These are phyloP conservation scores for Clarias macrocephalus DNA, from an alignment of 2,113 vertebrate species.

Conservation along the genomic window DNA sequence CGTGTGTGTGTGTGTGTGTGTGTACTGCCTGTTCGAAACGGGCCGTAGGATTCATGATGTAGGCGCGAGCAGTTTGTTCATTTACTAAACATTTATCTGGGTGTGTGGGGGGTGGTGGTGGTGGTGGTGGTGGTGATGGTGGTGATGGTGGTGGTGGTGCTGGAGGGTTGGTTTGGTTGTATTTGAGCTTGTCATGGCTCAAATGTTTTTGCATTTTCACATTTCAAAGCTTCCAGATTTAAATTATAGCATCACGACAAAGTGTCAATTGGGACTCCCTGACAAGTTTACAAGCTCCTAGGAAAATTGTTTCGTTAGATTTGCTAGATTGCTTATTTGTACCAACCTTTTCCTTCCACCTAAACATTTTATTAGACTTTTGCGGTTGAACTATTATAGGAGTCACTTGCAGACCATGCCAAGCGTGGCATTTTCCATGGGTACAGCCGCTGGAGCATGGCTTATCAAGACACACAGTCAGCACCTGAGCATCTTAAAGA, in stretches of 20 bases:
- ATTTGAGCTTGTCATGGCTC: background rate
- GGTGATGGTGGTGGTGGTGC: background rate
- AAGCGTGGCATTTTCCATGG: conserved; percentile 54
- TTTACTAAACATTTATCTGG: conserved; percentile 28
- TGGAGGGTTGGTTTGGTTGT: background rate
- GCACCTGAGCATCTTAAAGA: conserved; percentile 61
- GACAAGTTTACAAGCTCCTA: conserved; percentile 28
- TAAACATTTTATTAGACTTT: conserved; percentile 41
- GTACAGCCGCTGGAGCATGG: conserved; percentile 58
- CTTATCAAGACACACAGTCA: conserved; percentile 57
- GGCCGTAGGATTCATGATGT: background rate
- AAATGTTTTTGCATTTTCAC: background rate
- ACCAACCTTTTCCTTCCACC: conserved; percentile 47
- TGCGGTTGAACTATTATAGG: conserved; percentile 65
- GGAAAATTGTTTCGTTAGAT: conserved; percentile 52
- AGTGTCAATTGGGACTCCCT: background rate
- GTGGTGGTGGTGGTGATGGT: background rate
- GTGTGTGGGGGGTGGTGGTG: background rate
- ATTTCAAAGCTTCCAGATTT: background rate
- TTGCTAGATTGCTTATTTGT: conserved; percentile 57
- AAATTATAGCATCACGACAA: conserved; percentile 10
- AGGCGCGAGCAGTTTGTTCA: conserved; percentile 14
- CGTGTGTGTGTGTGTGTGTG: background rate
- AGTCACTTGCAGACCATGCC: conserved; percentile 65
- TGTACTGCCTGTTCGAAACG: background rate